Base-by-base conservation (phyloP, 2,797 vertebrate species). In the Parotocinclus haroldoi region DNA sequence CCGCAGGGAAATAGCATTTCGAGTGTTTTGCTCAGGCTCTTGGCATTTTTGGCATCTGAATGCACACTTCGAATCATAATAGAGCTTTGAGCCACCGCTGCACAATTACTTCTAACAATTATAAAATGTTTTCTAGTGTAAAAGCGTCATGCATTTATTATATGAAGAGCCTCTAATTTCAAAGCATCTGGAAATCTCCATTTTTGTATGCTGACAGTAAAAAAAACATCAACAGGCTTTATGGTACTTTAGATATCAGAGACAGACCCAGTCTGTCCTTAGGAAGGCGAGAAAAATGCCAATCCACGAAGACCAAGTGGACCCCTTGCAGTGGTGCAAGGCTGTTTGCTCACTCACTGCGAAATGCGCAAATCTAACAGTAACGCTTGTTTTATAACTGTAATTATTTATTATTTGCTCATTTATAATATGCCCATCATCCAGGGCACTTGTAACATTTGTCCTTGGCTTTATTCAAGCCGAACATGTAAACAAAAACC, bases 371-470 rank as follows among this genome's bases (percentile, higher is more conserved):
- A 52, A 57, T 71, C 27, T 61, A 27, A 73, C 60, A 16, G 46
- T 39, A 48, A 44, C 16, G 42, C 52, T 18, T 56, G 18, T 55
- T 57, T 49, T 66, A 37, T 37, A 27, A 63, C 55, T 40, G 10
- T 17, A 48, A n/a, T 56, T 7, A 62, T 71, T 71, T 76, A 63
- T 72, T 66, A 78, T 73, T 78, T 66, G 78, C 80, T 54, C 50
- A 10, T 78, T 40, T 79, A 65, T n/a, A n/a, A n/a, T n/a, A n/a
- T n/a, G n/a, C n/a, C n/a, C n/a, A n/a, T n/a, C n/a, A n/a, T 77
- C 78, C 64, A 58, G 78, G 78, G 63, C 61, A 71, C 53, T 38
- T 69, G 58, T 69, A 78, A 82, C 79, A 78, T 82, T 81, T 81
- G 76, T 71, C 65, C 74, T 53, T 69, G 68, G 58, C 76, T 67